Evolutionary conservation across 1,140 invertebrate genomes (phyloP).

Genomic region (Arion vulgaris): DNA sequence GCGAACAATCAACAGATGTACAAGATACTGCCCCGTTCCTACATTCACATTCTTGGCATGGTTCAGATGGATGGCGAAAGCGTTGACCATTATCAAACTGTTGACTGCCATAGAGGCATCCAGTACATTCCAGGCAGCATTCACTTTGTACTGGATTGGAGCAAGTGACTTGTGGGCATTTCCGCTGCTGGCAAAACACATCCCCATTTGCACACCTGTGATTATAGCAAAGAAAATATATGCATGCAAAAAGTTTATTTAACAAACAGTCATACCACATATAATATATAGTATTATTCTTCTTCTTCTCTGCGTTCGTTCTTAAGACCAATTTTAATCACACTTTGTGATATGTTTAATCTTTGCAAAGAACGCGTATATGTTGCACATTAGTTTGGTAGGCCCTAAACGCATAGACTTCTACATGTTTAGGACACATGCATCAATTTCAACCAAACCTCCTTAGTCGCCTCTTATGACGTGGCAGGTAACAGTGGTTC

Average conservation of each 20-base stretch:
- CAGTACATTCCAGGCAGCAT: conserved; percentile 59
- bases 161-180: conserved; percentile 54
- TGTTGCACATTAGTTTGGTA: too few relatives aligned
- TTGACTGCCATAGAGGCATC: conserved; percentile 52
- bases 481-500: too few relatives aligned
- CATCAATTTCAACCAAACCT: too few relatives aligned
- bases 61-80: conserved; percentile 53
- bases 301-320: too few relatives aligned
- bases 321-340: too few relatives aligned
- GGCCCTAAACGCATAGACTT: too few relatives aligned
- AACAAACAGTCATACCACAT: background rate
- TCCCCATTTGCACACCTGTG: conserved; percentile 53
- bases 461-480: too few relatives aligned
- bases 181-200: conserved; percentile 51
- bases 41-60: conserved; percentile 55
- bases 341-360: too few relatives aligned
- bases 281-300: too few relatives aligned
- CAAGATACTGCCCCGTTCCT: conserved; percentile 54
- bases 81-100: conserved; percentile 47
- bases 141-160: conserved; percentile 53
- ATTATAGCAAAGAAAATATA: background rate
- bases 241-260: background rate
- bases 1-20: conserved; percentile 36
- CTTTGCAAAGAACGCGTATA: too few relatives aligned
- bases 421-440: too few relatives aligned